Evolutionary conservation across 2,113 vertebrate species (phyloP), one percentile per base, ranked within the genome.

Genomic region (Garra rufa): DNA sequence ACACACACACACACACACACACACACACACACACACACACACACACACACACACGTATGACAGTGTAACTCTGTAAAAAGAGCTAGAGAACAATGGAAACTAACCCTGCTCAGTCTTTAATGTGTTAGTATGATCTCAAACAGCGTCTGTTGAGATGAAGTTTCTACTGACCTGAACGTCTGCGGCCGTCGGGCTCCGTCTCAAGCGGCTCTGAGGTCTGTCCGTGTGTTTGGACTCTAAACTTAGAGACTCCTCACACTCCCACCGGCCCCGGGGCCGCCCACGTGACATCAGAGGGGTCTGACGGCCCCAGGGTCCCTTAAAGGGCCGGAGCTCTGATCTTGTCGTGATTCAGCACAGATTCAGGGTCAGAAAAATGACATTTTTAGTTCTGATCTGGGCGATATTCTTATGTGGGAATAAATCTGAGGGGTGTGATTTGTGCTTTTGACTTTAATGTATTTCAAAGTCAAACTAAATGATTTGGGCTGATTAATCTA

Each of bases 281-380:
- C 76, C 21, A 1, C 61, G 38, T 79, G 76, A 79, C 76, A 79
- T 63, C 76, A 79, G 1, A 74, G 34, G 75, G 30, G 30, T 44
- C 71, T 19, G 6, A 4, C 4, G 44, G 6, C 71, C 71, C 71
- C 24, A 9, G 43, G 71, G 44, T 14, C 38, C n/a, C 76, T 63
- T 63, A 79, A 79, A 79, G 76, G 38, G 34, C 34, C 76, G n/a
- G 55, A 26, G 11, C 28, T n/a, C 21, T 14, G 9, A 52, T 24
- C 21, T 6, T 14, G 30, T n/a, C 7, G 7, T 3, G 10, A 9
- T 57, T 9, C 55, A 57, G 21, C 52, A 3, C 2, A n/a, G n/a
- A n/a, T n/a, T n/a, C n/a, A n/a, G n/a, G n/a, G n/a, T n/a, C n/a
- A n/a, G n/a, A n/a, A n/a, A 48, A 14, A 48, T 8, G 44, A 14